A percentile compares a stretch with the other conserved stretches of the same genome.
Evolutionary conservation across 2,888 invertebrate species (phyloP).

Genomic region (Ellobium chinense): DNA sequence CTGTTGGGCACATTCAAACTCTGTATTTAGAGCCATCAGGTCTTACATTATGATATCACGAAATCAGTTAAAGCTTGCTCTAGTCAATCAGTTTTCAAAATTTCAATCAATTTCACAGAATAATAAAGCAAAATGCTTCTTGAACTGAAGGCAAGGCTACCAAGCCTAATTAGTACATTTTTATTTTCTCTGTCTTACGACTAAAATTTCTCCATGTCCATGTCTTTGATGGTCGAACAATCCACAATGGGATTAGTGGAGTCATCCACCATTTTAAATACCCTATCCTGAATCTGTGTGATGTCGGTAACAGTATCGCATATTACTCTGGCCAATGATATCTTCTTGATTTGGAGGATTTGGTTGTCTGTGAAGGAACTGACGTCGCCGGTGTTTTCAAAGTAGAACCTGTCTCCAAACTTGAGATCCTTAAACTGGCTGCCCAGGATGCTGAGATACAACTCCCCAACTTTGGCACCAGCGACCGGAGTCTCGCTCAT

Average conservation of each 20-base stretch:
- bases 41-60: too few relatives aligned
- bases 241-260: neutral
- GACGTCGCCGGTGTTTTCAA: neutral
- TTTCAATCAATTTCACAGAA: too few relatives aligned
- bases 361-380: neutral
- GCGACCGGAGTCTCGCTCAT: neutral
- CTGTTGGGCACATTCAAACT: too few relatives aligned
- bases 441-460: neutral
- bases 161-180: too few relatives aligned
- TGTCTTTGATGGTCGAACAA: neutral
- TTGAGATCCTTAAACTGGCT: neutral
- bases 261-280: neutral
- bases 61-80: too few relatives aligned
- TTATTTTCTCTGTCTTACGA: neutral
- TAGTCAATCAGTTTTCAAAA: too few relatives aligned
- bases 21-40: too few relatives aligned
- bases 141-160: too few relatives aligned
- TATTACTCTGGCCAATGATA: neutral
- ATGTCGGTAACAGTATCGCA: constrained; percentile 24
- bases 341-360: neutral
- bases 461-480: neutral
- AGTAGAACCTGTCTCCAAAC: constrained; percentile 24
- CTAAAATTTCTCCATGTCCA: constrained; percentile 5
- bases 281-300: neutral
- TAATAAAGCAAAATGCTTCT: too few relatives aligned